Evolutionary conservation across 2,113 vertebrate genomes (phyloP).

Genomic region (Anoplopoma fimbria): DNA sequence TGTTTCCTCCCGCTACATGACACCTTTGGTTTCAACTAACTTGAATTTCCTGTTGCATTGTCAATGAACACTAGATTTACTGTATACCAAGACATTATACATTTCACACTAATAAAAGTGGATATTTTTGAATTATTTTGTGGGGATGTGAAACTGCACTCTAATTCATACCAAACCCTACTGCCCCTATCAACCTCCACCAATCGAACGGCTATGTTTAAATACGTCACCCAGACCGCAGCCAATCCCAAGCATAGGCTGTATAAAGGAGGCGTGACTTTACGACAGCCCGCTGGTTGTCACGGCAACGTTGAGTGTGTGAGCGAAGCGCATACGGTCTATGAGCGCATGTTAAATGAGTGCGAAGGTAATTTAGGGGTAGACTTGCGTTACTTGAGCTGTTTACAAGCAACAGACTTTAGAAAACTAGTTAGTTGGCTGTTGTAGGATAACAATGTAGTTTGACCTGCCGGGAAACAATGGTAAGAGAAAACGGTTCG

Average conservation of each 20-base stretch:
- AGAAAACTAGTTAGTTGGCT: not conserved
- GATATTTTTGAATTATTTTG: too few species aligned
- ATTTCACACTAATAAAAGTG: not conserved
- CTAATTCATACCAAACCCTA: not conserved
- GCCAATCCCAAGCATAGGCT: not conserved
- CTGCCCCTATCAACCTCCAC: not conserved
- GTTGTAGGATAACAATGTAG: not conserved
- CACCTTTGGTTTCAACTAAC: not conserved
- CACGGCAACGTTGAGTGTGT: constrained; percentile 46
- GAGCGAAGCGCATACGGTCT: not conserved
- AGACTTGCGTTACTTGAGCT: not conserved
- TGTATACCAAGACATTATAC: not conserved
- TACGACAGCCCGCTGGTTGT: not conserved
- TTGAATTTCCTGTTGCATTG: not conserved
- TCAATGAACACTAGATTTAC: not conserved
- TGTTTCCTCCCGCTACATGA: not conserved
- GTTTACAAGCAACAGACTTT: not conserved
- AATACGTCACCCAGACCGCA: not conserved
- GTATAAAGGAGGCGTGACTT: constrained; percentile 11
- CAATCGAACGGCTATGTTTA: constrained; percentile 8
- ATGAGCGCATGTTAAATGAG: constrained; percentile 24
- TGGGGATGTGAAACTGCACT: not conserved
- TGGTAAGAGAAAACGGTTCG: not conserved
- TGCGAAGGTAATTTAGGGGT: not conserved
- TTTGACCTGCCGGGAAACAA: not conserved